Evolutionary conservation across 2,888 invertebrate genomes (phyloP).

Genomic region (Hyalella azteca): DNA sequence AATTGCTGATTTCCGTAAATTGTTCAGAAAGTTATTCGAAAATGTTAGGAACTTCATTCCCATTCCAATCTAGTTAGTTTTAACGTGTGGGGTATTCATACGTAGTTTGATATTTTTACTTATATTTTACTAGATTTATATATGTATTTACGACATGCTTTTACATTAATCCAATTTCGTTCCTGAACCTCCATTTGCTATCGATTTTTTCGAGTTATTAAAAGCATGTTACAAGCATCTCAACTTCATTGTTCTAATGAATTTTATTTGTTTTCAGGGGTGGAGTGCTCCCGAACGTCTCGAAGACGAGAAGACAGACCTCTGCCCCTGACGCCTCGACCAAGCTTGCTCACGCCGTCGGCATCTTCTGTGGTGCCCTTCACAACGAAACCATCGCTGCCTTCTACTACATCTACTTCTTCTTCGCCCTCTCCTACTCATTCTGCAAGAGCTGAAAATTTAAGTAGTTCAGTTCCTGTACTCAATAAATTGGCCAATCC

Average conservation of each 20-base stretch:
- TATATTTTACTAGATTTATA: too few species aligned
- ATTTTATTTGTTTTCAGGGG: slow-evolving; percentile 25
- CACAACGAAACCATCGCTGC: slow-evolving; percentile 34
- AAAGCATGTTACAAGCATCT: too few species aligned
- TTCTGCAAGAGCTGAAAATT: slow-evolving; percentile 6
- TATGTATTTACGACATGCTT: too few species aligned
- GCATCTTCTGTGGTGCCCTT: slow-evolving; percentile 28
- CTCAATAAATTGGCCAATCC: slow-evolving; percentile 15
- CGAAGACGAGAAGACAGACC: slow-evolving; percentile 15
- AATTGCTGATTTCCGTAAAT: too few species aligned
- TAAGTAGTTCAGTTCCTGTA: not conserved
- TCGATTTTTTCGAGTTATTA: too few species aligned
- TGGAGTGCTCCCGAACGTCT: not conserved
- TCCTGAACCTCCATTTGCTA: too few species aligned
- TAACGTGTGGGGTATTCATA: too few species aligned
- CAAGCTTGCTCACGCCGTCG: slow-evolving; percentile 17
- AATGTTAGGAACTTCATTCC: too few species aligned
- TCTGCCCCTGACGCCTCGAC: slow-evolving; percentile 15
- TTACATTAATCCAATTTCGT: too few species aligned
- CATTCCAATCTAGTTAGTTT: too few species aligned
- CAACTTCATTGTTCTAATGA: not conserved
- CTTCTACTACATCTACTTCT: not conserved
- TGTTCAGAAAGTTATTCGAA: too few species aligned
- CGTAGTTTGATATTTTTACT: too few species aligned
- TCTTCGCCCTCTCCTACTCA: not conserved